These are phyloP conservation scores for Motacilla tschutschensis DNA, from an alignment of 2,113 vertebrate genomes.

Conservation along the genomic window DNA sequence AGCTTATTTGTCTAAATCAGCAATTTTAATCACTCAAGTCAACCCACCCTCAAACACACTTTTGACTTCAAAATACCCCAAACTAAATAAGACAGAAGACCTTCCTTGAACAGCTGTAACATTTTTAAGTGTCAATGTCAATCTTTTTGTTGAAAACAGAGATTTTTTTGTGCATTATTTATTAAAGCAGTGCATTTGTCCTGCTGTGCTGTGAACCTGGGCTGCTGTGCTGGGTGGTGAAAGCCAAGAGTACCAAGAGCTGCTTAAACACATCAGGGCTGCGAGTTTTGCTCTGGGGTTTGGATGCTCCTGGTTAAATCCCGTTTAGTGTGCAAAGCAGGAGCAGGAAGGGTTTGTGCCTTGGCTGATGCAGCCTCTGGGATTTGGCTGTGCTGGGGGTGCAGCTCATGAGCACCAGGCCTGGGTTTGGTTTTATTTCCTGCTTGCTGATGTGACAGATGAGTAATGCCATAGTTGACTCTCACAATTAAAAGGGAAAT, in stretches of 20 bases:
- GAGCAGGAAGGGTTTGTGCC: slow-evolving; percentile 16
- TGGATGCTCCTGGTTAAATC: slow-evolving; percentile 15
- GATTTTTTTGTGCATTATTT: neutral
- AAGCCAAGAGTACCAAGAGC: neutral
- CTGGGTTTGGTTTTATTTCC: neutral
- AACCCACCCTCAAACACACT: neutral
- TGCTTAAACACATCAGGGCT: slow-evolving; percentile 23
- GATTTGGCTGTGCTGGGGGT: neutral
- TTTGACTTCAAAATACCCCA: neutral
- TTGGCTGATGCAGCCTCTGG: neutral
- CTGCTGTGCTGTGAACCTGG: neutral
- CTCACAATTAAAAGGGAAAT: neutral
- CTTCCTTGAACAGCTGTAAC: neutral
- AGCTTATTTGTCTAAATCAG: neutral
- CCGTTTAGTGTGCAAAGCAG: slow-evolving; percentile 5
- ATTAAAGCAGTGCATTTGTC: neutral
- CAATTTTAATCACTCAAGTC: slow-evolving; percentile 32
- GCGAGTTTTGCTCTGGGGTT: slow-evolving; percentile 35
- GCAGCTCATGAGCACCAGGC: neutral
- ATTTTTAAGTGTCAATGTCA: neutral
- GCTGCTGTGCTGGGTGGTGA: rapidly evolving
- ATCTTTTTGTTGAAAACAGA: neutral
- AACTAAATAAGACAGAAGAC: neutral
- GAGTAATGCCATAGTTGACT: neutral
- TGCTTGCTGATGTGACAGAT: neutral